Percentiles rank a stretch among this genome's conserved stretches.
Evolutionary conservation across 2,113 vertebrate species (phyloP).

Genomic region (Lophura nycthemera): DNA sequence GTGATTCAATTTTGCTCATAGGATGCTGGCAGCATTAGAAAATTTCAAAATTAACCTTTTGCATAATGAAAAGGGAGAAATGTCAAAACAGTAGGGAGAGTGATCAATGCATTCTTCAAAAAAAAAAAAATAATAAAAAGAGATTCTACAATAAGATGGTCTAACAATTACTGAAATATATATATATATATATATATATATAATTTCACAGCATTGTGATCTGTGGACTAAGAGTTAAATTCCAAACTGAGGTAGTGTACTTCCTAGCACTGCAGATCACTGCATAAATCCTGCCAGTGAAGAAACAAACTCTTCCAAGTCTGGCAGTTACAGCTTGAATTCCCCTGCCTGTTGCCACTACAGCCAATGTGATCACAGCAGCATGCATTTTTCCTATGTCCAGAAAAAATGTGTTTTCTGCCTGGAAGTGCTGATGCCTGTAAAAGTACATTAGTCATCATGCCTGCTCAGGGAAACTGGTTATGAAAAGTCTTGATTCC

Average conservation of each 20-base stretch:
- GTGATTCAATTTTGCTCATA: neutral
- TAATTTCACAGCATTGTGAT: neutral
- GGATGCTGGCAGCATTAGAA: neutral
- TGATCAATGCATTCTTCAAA: neutral
- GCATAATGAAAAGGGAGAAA: neutral
- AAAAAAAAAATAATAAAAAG: too few species aligned
- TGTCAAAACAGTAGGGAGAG: neutral
- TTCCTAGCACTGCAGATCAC: conserved; percentile 34
- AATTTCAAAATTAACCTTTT: conserved; percentile 9
- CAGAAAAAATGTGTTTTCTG: conserved; percentile 1
- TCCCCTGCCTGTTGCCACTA: conserved; percentile 36
- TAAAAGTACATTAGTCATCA: conserved; percentile 32
- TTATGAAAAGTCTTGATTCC: neutral
- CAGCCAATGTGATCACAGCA: conserved; percentile 40
- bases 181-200: neutral
- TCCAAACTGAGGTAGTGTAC: conserved; percentile 43
- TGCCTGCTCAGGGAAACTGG: neutral
- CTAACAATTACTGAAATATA: neutral
- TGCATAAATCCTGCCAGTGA: conserved; percentile 46
- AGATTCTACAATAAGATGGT: neutral
- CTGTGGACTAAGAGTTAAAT: conserved; percentile 42
- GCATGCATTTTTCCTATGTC: neutral
- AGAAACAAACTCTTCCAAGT: conserved; percentile 29
- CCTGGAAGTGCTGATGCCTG: conserved; percentile 27
- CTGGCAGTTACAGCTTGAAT: conserved; percentile 42